Percentiles rank a stretch among this genome's conserved stretches.
phyloP scores from a whole-genome alignment of 2,113 vertebrate species.

The Baryphthengus martii region DNA sequence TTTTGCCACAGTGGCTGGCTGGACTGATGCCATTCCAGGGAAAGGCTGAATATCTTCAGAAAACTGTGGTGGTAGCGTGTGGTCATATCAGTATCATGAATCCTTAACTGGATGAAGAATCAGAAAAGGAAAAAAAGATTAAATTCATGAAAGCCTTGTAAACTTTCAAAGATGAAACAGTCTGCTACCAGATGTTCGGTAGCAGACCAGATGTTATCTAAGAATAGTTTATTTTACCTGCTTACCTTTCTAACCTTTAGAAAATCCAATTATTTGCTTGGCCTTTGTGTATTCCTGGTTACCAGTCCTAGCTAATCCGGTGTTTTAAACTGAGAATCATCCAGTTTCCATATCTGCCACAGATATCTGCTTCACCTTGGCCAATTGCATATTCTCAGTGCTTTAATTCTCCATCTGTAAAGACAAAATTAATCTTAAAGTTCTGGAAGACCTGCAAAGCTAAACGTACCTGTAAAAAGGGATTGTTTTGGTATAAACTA shows the following conservation, averaged over 20 bases:
- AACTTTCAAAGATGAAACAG: slow-evolving; percentile 29
- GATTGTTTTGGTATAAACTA: neutral
- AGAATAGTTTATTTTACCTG: slow-evolving; percentile 54
- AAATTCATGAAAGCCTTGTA: neutral
- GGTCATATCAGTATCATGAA: neutral
- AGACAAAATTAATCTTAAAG: neutral
- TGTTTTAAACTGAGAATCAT: neutral
- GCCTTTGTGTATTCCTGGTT: neutral
- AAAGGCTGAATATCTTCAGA: neutral
- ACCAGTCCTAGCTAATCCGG: neutral
- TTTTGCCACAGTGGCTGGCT: neutral
- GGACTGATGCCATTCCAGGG: neutral
- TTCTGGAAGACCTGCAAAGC: neutral
- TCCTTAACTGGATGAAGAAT: neutral
- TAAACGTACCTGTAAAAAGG: neutral
- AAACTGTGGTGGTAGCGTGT: neutral
- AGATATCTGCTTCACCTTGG: neutral
- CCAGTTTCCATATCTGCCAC: neutral
- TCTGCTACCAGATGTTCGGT: slow-evolving; percentile 50
- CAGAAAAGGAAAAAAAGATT: neutral
- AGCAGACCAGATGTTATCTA: slow-evolving; percentile 42
- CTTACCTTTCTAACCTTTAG: slow-evolving; percentile 9
- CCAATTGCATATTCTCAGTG: neutral
- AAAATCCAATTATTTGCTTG: slow-evolving; percentile 23
- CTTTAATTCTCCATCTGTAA: neutral